Base-by-base conservation (phyloP, 2,797 vertebrate genomes). In the Lacerta bilineata region DNA sequence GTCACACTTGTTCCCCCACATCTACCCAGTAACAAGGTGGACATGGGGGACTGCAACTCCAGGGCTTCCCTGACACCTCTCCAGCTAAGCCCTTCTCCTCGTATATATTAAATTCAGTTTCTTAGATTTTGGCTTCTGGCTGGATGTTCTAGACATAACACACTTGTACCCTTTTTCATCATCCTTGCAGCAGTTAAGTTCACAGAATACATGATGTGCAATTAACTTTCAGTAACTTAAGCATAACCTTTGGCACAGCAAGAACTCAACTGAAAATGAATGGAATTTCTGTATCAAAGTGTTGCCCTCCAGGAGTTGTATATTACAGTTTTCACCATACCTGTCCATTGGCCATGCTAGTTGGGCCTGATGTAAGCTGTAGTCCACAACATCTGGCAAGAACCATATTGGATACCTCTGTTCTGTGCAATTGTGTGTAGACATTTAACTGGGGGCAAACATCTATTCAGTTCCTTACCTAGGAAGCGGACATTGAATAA, bases 121-220 rank as follows among this genome's bases (percentile, higher is more conserved):
- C 33, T 64, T 33, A 27, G 18, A 29, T 50, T 55, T 59, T 55
- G 77, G 59, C 5, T 27, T 81, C 27, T 27, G 11, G 15, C 50
- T 15, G 23, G n/a, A 71, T 71, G 29, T 39, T 83, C 39, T 76
- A 72, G 82, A 1, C 17, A 43, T 71, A 79, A 84, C n/a, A 79
- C 89, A 90, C 76, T 9, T 84, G n/a, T 77, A 61, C 79, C 7
- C 75, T 33, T 88, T 87, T 89, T 87, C 41, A 71, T 83, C 89
- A 9, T 18, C 0, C 13, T 79, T 61, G 15, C 90, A 74, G 75
- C 86, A 83, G 1, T 13, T 17, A 83, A 20, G 75, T 66, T 88
- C 89, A 33, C 66, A 72, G 86, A 92, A 86, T 27, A 20, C n/a
- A 39, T 80, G 25, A 59, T n/a, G 23, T 6, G 59, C 17, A 77